Percentiles rank a stretch among this genome's conserved stretches.
phyloP scores from a whole-genome alignment of 2,797 vertebrate species.

The Micrastur ruficollis region DNA sequence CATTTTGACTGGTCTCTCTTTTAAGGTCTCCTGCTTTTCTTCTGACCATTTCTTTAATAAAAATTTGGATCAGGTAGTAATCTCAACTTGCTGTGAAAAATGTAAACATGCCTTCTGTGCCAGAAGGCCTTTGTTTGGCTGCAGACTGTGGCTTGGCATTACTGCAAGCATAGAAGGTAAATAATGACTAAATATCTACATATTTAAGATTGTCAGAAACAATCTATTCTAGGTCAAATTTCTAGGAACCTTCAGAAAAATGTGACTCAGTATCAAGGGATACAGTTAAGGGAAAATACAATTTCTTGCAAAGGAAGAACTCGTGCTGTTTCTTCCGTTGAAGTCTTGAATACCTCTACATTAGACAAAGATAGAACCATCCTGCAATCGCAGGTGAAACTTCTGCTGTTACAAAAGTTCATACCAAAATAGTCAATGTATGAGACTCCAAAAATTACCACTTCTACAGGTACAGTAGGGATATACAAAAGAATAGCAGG shows the following conservation, averaged over 20 bases:
- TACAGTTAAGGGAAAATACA: background rate
- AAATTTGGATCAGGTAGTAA: background rate
- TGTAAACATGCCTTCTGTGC: background rate
- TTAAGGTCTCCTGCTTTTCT: background rate
- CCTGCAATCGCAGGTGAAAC: background rate
- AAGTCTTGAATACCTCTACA: background rate
- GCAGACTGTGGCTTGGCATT: background rate
- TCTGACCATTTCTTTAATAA: background rate
- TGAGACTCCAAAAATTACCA: background rate
- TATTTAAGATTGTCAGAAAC: background rate
- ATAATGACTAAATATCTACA: background rate
- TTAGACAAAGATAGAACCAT: background rate
- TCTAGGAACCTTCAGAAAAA: background rate
- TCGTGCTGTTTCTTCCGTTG: fast-evolving
- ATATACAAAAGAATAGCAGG: background rate
- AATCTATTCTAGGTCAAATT: background rate
- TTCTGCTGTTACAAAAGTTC: background rate
- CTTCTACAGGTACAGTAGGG: background rate
- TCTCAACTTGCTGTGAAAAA: background rate
- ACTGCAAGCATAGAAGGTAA: background rate
- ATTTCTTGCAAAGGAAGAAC: background rate
- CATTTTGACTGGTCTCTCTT: background rate
- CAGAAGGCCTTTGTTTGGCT: background rate
- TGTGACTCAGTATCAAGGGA: background rate
- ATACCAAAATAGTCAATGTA: background rate